Evolutionary conservation across 64 coral and sea anemone species (phyloP).

Genomic region (Trachythela sp.): DNA sequence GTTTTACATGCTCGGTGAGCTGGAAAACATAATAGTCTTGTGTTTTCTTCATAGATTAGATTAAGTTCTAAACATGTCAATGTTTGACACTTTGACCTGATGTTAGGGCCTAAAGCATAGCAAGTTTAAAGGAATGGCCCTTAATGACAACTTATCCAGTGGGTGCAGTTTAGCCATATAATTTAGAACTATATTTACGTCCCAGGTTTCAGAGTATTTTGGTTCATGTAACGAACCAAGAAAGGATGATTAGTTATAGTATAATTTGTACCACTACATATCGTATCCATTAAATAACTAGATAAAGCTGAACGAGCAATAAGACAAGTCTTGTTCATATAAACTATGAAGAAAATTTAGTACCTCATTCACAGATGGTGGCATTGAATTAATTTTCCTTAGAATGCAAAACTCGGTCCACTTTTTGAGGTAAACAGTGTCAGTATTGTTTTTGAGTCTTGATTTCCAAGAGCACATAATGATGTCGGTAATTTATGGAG

Average conservation of each 20-base stretch:
- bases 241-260: no score
- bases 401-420: no score
- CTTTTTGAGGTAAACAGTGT: no score
- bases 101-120: constrained; percentile 5
- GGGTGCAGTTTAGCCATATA: constrained; percentile 1
- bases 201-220: no score
- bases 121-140: not conserved
- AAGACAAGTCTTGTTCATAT: no score
- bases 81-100: constrained; percentile 40
- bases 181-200: not conserved
- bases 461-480: no score
- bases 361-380: constrained; percentile 30
- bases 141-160: not conserved
- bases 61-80: not conserved
- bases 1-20: constrained; percentile 21
- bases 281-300: no score
- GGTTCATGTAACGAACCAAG: no score
- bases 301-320: no score
- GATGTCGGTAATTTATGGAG: constrained; percentile 23
- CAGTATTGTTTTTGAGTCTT: no score
- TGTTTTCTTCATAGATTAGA: constrained; percentile 34
- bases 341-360: constrained; percentile 24
- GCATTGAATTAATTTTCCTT: no score
- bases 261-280: no score
- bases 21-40: not conserved